Evolutionary conservation across 1,140 invertebrate genomes (phyloP), one percentile per base, ranked within the genome.

Genomic region (Belonocnema kinseyi): DNA sequence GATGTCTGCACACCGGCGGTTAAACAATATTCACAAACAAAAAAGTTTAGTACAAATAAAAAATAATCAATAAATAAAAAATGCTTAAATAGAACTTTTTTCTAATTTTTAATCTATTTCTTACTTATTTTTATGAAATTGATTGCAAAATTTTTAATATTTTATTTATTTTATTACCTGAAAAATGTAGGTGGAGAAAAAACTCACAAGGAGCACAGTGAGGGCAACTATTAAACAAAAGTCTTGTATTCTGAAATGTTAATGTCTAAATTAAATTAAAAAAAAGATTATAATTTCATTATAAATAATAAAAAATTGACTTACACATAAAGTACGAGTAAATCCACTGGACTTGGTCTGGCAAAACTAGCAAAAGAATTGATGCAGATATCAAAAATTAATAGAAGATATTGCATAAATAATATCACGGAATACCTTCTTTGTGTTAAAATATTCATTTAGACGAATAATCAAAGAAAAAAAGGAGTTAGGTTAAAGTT

Each of bases 151-250:
- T 33, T 33, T 33, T 33, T 5, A 33, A 33, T 33, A 58, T 26
- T 56, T 75, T 72, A 85, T 84, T 93, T 26, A 26, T 26, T 26
- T 26, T 26, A 26, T 26, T 91, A 95, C 95, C 91, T 95, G 94
- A 89, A 95, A 95, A 79, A 95, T 92, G 85, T 95, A 95, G 10
- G 95, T 95, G 6, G 94, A 94, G 85, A 95, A 95, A 75, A 95
- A 93, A 73, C 93, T 94, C 75, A 95, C 91, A 17, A 95, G 86
- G 73, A 95, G 91, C 52, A 93, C 87, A 0, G 94, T 93, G 70
- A 95, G 89, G 8, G 94, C 93, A 46, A 94, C 88, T 52, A 95
- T 93, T 4, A 95, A 90, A 82, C 94, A 94, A 61, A 94, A 91
- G 86, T 95, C 94, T 90, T 96, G 95, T 79, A 93, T 92, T 74